phyloP scores from a whole-genome alignment of 2,888 invertebrate genomes.

The Leptinotarsa peninsularis region DNA sequence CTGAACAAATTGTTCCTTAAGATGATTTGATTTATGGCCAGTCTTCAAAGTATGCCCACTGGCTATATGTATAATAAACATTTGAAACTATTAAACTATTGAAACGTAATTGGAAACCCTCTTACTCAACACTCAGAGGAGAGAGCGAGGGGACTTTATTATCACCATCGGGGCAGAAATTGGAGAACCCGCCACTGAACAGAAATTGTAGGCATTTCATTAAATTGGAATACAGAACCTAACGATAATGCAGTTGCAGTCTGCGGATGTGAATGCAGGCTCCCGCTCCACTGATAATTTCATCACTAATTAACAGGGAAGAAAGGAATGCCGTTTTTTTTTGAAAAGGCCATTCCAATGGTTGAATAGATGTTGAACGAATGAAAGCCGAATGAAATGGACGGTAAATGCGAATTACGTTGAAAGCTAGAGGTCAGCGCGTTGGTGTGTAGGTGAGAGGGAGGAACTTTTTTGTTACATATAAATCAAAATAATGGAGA shows the following conservation, averaged over 20 bases:
- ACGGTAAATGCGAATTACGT: not conserved
- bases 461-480: not conserved
- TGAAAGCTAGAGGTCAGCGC: not conserved
- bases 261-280: not conserved
- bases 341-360: not conserved
- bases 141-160: too few species aligned
- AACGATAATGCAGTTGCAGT: conserved; percentile 1
- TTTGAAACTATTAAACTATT: too few species aligned
- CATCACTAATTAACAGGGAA: conserved; percentile 5
- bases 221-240: not conserved
- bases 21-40: too few species aligned
- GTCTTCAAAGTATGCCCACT: too few species aligned
- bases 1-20: too few species aligned
- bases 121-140: too few species aligned
- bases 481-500: not conserved
- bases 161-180: too few species aligned
- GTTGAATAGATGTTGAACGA: not conserved
- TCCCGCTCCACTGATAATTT: not conserved
- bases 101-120: too few species aligned
- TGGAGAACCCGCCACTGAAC: not conserved
- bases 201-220: not conserved
- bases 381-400: conserved; percentile 4
- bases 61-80: too few species aligned
- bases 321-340: not conserved
- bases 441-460: not conserved